Conservation (phyloP, 92 coral and sea anemone species). For the Muricea muricata region DNA sequence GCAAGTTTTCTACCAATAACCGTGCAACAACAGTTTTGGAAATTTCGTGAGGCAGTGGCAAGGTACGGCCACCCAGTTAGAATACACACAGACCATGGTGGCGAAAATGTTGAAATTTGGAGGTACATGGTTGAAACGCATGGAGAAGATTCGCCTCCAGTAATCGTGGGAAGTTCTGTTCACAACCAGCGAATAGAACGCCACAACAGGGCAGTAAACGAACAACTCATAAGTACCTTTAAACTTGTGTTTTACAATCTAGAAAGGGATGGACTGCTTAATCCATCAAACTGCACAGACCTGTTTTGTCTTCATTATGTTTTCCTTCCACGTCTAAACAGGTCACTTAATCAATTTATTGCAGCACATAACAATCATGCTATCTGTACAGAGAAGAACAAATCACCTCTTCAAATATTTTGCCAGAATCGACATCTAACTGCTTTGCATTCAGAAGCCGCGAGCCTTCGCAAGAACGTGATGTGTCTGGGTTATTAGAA, state of each 20-base stretch:
- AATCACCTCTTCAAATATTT: conserved; percentile 64
- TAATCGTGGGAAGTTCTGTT: conserved; percentile 66
- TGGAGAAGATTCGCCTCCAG: conserved; percentile 48
- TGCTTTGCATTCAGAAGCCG: conserved; percentile 35
- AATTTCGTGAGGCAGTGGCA: conserved; percentile 44
- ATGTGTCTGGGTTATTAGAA: neutral
- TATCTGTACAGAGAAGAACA: conserved; percentile 66
- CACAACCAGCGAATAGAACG: conserved; percentile 69
- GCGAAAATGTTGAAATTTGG: conserved; percentile 65
- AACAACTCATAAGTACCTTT: conserved; percentile 44
- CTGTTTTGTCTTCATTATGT: conserved; percentile 68
- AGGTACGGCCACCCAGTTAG: conserved; percentile 63
- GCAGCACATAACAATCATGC: conserved; percentile 62
- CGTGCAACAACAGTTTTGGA: conserved; percentile 53
- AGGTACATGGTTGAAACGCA: conserved; percentile 41
- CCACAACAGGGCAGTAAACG: conserved; percentile 58
- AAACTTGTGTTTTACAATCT: conserved; percentile 42
- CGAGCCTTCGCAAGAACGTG: neutral
- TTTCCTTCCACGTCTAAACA: conserved; percentile 57
- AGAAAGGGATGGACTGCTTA: conserved; percentile 59
- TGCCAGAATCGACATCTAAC: conserved; percentile 52
- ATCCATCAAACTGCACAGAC: conserved; percentile 67
- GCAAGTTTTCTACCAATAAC: conserved; percentile 46
- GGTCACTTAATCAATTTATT: conserved; percentile 50
- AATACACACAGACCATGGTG: conserved; percentile 68